These are phyloP conservation scores for Hoplodrina blanda DNA, from an alignment of 2,888 invertebrate species.

Conservation along the genomic window DNA sequence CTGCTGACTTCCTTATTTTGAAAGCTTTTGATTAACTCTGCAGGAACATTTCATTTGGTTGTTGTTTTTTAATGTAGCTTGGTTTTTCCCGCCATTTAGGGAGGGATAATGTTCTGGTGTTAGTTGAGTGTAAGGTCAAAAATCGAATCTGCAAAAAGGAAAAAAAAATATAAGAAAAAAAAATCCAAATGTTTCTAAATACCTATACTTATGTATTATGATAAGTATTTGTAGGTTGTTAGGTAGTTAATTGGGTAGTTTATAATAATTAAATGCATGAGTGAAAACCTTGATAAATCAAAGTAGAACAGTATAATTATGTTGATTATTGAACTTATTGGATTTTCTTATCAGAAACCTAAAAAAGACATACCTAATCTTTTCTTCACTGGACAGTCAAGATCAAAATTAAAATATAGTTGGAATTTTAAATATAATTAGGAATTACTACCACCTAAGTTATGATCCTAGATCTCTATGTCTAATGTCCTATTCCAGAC, in stretches of 20 bases:
- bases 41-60: constrained; percentile 42
- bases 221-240: no score
- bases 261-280: constrained; percentile 1
- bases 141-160: constrained; percentile 40
- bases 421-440: no score
- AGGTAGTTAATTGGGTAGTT: background rate
- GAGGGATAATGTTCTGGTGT: background rate
- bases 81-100: constrained; percentile 30
- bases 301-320: background rate
- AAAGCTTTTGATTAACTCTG: constrained; percentile 60
- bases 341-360: background rate
- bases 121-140: background rate
- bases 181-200: no score
- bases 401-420: no score
- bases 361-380: background rate
- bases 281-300: background rate
- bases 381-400: background rate
- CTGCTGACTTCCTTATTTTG: constrained; percentile 85
- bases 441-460: no score
- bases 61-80: constrained; percentile 19
- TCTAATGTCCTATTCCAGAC: no score
- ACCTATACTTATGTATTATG: no score
- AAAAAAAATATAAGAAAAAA: background rate
- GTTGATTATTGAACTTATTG: no score
- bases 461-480: no score